phyloP scores from a whole-genome alignment of 2,888 invertebrate genomes.

The Pandemis heparana region DNA sequence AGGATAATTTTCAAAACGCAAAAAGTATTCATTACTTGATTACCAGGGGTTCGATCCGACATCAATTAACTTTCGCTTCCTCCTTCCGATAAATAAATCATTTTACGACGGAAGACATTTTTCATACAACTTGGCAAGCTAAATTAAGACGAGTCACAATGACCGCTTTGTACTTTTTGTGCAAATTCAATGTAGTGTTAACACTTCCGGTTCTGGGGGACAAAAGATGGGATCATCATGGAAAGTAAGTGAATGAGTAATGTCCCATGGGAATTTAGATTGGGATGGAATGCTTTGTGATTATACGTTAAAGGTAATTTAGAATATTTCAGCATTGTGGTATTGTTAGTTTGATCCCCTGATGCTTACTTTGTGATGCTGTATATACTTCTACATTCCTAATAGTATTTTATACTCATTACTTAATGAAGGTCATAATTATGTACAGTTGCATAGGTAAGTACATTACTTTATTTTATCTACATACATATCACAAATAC shows the following conservation, averaged over 20 bases:
- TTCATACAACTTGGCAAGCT: conserved; percentile 12
- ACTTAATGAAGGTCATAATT: too few species aligned
- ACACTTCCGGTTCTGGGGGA: conserved; percentile 33
- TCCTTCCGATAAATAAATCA: conserved; percentile 9
- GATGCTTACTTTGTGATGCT: too few species aligned
- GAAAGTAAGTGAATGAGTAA: conserved; percentile 22
- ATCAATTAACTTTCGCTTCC: not conserved
- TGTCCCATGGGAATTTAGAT: not conserved
- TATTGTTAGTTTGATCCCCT: too few species aligned
- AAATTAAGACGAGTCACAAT: conserved; percentile 31
- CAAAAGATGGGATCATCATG: conserved; percentile 7
- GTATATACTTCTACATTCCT: too few species aligned
- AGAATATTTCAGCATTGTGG: too few species aligned
- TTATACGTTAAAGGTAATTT: too few species aligned
- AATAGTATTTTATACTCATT: too few species aligned
- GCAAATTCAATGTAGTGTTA: conserved; percentile 43
- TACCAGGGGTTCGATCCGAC: not conserved
- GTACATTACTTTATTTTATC: too few species aligned
- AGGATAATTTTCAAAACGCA: too few species aligned
- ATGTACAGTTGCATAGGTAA: too few species aligned
- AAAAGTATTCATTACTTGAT: not conserved
- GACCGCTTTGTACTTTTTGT: conserved; percentile 39
- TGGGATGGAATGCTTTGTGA: not conserved
- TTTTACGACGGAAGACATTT: conserved; percentile 20
- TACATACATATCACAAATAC: too few species aligned